Evolutionary conservation across 35 echinoderm and acorn worm species (phyloP).

Genomic region (Heliocidaris erythrogramma): DNA sequence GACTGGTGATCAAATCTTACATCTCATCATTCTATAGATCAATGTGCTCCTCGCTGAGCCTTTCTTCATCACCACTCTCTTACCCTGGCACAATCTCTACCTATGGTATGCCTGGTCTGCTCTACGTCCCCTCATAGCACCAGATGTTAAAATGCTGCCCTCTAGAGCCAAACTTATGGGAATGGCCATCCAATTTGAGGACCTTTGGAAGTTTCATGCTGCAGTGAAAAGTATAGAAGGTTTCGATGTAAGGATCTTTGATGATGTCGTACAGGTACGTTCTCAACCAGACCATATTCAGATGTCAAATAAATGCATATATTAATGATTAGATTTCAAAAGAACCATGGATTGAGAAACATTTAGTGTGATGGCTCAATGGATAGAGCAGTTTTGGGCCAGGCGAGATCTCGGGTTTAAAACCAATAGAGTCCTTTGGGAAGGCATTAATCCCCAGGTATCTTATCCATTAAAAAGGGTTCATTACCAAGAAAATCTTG

Average conservation of each 20-base stretch:
- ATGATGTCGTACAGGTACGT: constrained; percentile 86
- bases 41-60: constrained; percentile 87
- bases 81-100: constrained; percentile 94
- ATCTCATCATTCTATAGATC: constrained; percentile 49
- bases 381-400: not conserved
- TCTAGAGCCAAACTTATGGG: constrained; percentile 68
- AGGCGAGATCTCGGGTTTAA: too few relatives aligned
- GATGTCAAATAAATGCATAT: too few relatives aligned
- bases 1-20: not conserved
- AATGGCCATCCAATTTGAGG: constrained; percentile 88
- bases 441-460: too few relatives aligned
- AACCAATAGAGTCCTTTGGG: too few relatives aligned
- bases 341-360: too few relatives aligned
- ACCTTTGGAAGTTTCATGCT: constrained; percentile 97
- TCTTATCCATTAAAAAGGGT: too few relatives aligned
- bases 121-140: constrained; percentile 42
- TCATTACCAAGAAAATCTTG: too few relatives aligned
- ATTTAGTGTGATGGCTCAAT: not conserved
- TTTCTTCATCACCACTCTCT: constrained; percentile 77
- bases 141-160: constrained; percentile 67
- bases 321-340: too few relatives aligned
- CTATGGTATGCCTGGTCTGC: constrained; percentile 87
- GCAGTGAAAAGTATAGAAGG: constrained; percentile 78
- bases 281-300: not conserved
- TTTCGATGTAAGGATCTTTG: constrained; percentile 89